Conservation (phyloP, 2,797 vertebrate species). For the Spheniscus humboldti region DNA sequence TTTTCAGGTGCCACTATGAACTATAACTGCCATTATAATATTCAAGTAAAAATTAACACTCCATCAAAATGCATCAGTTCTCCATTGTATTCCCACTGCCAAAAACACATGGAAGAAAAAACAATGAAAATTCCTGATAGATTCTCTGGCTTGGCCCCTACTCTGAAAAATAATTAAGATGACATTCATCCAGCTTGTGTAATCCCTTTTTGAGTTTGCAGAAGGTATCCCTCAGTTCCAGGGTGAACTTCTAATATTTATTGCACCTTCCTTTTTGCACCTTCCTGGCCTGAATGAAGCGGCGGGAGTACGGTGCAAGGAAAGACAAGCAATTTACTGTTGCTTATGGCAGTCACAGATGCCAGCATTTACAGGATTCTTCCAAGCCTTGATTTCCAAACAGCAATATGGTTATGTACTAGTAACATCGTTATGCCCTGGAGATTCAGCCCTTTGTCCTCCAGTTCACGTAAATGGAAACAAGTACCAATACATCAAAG, state of each 20-base stretch:
- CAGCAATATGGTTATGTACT: not conserved
- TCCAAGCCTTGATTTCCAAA: not conserved
- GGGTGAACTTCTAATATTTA: not conserved
- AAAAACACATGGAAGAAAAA: not conserved
- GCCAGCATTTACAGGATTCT: not conserved
- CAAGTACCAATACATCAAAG: not conserved
- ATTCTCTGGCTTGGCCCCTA: not conserved
- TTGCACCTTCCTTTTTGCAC: not conserved
- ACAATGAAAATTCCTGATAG: not conserved
- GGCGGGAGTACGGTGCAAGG: not conserved
- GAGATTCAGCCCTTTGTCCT: not conserved
- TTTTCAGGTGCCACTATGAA: not conserved
- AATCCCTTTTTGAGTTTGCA: not conserved
- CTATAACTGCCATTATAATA: not conserved
- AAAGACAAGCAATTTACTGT: accelerated
- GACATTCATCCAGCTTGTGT: not conserved
- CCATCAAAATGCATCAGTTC: not conserved
- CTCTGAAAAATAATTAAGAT: not conserved
- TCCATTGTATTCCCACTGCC: not conserved
- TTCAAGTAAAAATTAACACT: not conserved
- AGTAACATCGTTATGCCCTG: not conserved
- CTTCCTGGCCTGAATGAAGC: not conserved
- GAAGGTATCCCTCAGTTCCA: not conserved
- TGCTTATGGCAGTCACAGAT: not conserved
- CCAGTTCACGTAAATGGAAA: not conserved